These are phyloP conservation scores for Scophthalmus maximus DNA, from an alignment of 2,113 vertebrate genomes.

Conservation along the genomic window DNA sequence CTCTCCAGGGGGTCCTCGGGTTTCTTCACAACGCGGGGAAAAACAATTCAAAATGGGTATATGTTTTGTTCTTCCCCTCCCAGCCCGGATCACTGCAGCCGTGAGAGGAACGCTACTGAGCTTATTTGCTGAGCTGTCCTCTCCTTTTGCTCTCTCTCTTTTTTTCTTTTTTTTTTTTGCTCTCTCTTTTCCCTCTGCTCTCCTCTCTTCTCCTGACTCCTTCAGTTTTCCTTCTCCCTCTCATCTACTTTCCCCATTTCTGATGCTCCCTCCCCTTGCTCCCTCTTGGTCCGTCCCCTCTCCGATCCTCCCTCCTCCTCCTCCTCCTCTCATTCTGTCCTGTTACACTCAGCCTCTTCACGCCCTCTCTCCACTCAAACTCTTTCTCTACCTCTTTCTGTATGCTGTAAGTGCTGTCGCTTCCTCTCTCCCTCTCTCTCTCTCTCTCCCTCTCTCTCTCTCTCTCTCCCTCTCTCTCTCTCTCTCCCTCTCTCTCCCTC, in stretches of 20 bases:
- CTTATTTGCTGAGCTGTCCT: conserved; percentile 71
- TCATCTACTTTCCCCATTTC: conserved; percentile 60
- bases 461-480: conserved; percentile 52
- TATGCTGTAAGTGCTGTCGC: conserved; percentile 73
- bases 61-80: conserved; percentile 46
- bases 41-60: conserved; percentile 18
- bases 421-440: conserved; percentile 63
- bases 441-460: conserved; percentile 72
- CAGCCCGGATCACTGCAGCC: conserved; percentile 64
- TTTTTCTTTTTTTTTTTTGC: conserved; percentile 23
- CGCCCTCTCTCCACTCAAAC: conserved; percentile 61
- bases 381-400: conserved; percentile 75
- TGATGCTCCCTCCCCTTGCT: conserved; percentile 52
- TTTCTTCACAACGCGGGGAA: conserved; percentile 27
- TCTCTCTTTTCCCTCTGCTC: conserved; percentile 24
- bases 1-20: conserved; percentile 39
- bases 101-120: conserved; percentile 70
- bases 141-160: too few relatives aligned
- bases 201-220: conserved; percentile 64
- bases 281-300: conserved; percentile 53
- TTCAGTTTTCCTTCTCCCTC: conserved; percentile 61
- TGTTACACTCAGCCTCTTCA: conserved; percentile 67
- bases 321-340: conserved; percentile 58
- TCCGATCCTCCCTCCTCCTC: conserved; percentile 52
- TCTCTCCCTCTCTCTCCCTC: conserved; percentile 55